Conservation (phyloP, 2,113 vertebrate genomes). For the Nannobrachium achirus region DNA sequence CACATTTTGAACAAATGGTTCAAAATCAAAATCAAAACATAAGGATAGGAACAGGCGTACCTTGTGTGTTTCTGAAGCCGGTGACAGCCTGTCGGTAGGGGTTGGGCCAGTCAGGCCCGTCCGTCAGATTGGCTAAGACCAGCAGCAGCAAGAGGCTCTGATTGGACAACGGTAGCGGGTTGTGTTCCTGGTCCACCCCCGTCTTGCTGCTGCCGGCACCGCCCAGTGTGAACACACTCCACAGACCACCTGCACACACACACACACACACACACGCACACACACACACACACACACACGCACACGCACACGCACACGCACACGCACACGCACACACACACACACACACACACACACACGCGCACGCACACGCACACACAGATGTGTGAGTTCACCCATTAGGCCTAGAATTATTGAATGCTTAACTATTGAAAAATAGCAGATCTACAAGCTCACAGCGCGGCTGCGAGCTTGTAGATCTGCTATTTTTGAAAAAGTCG, state of each 20-base stretch:
- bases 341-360: not conserved
- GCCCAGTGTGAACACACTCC: conserved; percentile 94
- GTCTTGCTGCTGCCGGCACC: conserved; percentile 87
- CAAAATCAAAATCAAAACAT: not conserved
- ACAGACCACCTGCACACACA: conserved; percentile 87
- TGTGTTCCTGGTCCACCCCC: conserved; percentile 79
- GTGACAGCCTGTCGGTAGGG: conserved; percentile 93
- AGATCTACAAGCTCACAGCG: no score
- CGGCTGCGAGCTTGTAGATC: no score
- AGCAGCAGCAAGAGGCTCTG: conserved; percentile 96
- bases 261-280: conserved; percentile 20
- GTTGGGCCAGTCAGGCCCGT: conserved; percentile 88
- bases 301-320: not conserved
- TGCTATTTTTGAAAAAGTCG: no score
- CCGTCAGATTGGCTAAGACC: conserved; percentile 91
- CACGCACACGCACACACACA: not conserved
- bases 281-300: not conserved
- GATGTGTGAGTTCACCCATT: no score
- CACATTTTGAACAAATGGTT: no score
- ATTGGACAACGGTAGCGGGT: conserved; percentile 92
- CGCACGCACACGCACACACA: not conserved
- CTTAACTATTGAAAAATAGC: no score
- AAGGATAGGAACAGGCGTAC: conserved; percentile 69
- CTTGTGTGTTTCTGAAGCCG: conserved; percentile 97
- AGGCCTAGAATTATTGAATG: no score